Base-by-base conservation (phyloP, 2,888 invertebrate species). In the Calliopum simillimum region DNA sequence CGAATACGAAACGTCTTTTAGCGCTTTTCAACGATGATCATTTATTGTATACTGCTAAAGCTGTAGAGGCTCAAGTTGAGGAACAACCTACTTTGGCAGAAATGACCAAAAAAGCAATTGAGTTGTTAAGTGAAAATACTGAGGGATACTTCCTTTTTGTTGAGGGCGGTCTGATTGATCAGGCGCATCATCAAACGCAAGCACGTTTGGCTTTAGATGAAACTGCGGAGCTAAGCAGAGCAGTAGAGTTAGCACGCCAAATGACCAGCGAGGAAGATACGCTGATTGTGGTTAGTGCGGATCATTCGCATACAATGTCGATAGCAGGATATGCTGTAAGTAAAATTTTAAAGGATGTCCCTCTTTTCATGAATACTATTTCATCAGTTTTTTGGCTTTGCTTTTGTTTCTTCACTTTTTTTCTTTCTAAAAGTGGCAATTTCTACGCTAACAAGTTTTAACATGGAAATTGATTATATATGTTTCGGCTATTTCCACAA, bases 241-340 rank as follows among this genome's bases (percentile, higher is more conserved):
- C 96, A 1, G 88, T 94, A 6, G 84, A 89, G 78, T 85, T 86
- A 55, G 92, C 94, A 0, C 75, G 89, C 46, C 82, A 88, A 56
- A 83, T 92, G 84, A 91, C 92, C 0, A 86, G 88, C 72, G 82
- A 84, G 0, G 86, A 90, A 0, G 93, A 96, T 25, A 96, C 96
- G 0, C 86, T 96, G 21, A 89, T 95, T 6, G 89, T 96, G 0
- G 95, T 94, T 5, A 94, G 94, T 0, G 89, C 94, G 0, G 95
- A 95, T 84, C 94, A 95, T 79, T 91, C 93, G 13, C 94, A 94
- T 80, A 91, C 92, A 0, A 90, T 95, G 89, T 89, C 89, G 13
- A 88, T 92, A 71, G 89, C 90, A 33, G 95, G 95, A 0, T 94
- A 95, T 81, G 74, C 75, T 41, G 68, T 71, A 71, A 63, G 74